Evolutionary conservation across 2,888 invertebrate species (phyloP).

Genomic region (Nineta flava): DNA sequence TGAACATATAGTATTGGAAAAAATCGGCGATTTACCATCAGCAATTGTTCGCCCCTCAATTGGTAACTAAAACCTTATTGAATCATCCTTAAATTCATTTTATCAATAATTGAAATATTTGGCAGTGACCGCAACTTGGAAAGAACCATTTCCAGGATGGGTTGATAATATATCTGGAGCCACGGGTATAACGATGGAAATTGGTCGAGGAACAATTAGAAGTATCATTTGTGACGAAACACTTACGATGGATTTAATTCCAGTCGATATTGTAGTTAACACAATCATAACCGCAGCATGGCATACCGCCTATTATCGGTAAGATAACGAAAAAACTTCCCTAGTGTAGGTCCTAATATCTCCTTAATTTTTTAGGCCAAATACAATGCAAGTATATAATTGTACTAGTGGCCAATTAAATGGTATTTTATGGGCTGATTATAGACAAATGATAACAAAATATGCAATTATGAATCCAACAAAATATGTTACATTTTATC

Average conservation of each 20-base stretch:
- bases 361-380: no score
- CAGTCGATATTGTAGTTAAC: constrained; percentile 84
- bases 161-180: constrained; percentile 83
- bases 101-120: no score
- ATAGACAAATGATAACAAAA: constrained; percentile 54
- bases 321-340: no score
- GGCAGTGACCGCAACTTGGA: constrained; percentile 52
- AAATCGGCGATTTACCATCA: constrained; percentile 61
- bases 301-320: constrained; percentile 34
- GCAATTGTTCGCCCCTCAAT: constrained; percentile 91
- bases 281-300: constrained; percentile 74
- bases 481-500: constrained; percentile 75
- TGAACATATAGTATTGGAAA: constrained; percentile 60
- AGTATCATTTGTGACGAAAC: constrained; percentile 59
- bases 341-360: no score
- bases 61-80: no score
- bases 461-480: constrained; percentile 67
- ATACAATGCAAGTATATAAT: constrained; percentile 64
- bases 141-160: constrained; percentile 83
- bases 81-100: no score
- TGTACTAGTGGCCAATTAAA: constrained; percentile 80
- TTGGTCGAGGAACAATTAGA: constrained; percentile 68
- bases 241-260: constrained; percentile 72
- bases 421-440: constrained; percentile 71
- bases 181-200: constrained; percentile 67